Conservation (phyloP, 2,113 vertebrate genomes). For the Cacatua alba region DNA sequence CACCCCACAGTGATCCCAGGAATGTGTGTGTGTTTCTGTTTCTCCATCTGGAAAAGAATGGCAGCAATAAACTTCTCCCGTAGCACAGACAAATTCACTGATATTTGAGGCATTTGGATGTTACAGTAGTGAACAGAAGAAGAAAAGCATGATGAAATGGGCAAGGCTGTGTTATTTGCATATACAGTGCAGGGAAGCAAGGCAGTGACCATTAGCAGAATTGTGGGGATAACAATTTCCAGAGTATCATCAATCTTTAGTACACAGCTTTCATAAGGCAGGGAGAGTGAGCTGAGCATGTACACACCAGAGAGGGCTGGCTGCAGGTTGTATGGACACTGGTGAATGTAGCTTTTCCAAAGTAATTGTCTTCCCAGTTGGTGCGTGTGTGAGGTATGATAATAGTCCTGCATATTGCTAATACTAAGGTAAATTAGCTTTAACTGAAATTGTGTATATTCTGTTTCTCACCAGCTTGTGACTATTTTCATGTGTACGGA, state of each 20-base stretch:
- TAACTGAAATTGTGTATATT: neutral
- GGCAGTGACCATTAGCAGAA: neutral
- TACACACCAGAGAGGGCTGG: neutral
- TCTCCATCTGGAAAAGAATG: neutral
- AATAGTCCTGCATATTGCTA: neutral
- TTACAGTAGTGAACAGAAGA: neutral
- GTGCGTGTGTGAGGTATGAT: neutral
- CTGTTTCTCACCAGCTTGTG: neutral
- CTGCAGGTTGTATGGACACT: neutral
- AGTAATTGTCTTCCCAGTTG: neutral
- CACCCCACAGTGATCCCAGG: neutral
- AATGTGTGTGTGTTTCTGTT: neutral
- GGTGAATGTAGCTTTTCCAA: neutral
- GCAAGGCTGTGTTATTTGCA: neutral
- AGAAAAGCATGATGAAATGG: neutral
- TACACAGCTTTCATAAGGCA: neutral
- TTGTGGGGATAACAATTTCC: neutral
- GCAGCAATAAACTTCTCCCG: neutral
- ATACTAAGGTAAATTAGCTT: neutral
- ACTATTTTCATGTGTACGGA: neutral
- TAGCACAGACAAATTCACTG: neutral
- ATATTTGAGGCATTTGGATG: neutral
- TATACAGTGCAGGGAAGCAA: neutral
- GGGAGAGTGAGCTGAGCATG: neutral
- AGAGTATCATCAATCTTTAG: neutral